These are phyloP conservation scores for Origma solitaria DNA, from an alignment of 2,113 vertebrate genomes.

Conservation along the genomic window DNA sequence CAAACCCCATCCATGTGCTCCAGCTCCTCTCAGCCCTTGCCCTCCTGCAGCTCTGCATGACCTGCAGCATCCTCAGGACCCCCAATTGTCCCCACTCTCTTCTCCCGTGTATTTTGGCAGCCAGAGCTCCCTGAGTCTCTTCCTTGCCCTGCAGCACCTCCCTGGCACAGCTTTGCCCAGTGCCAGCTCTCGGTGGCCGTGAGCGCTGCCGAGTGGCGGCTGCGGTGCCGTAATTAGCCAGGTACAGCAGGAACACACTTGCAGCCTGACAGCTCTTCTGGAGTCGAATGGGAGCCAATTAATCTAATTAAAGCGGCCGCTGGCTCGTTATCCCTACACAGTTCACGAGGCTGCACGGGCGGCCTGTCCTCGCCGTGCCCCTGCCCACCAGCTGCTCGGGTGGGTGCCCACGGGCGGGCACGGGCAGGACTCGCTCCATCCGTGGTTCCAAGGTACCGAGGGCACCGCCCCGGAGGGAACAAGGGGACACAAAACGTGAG, in stretches of 20 bases:
- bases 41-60: not conserved
- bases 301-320: constrained; percentile 35
- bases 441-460: rapidly evolving
- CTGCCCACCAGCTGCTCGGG: rapidly evolving
- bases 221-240: not conserved
- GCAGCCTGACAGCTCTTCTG: constrained; percentile 41
- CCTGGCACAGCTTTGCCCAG: rapidly evolving
- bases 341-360: not conserved
- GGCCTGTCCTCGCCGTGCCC: rapidly evolving
- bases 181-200: not conserved
- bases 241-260: constrained; percentile 33
- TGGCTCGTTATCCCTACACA: not conserved
- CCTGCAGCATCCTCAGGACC: not conserved
- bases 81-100: not conserved
- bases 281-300: constrained; percentile 53
- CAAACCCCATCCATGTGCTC: not conserved
- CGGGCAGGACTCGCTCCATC: rapidly evolving
- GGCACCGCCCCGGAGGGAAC: not conserved
- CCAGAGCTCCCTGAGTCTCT: not conserved
- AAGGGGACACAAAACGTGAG: rapidly evolving
- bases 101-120: not conserved
- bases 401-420: rapidly evolving
- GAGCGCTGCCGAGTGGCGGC: not conserved
- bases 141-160: not conserved
- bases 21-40: not conserved